These are phyloP conservation scores for Melanotus villosus DNA, from an alignment of 2,888 invertebrate species.

Conservation along the genomic window DNA sequence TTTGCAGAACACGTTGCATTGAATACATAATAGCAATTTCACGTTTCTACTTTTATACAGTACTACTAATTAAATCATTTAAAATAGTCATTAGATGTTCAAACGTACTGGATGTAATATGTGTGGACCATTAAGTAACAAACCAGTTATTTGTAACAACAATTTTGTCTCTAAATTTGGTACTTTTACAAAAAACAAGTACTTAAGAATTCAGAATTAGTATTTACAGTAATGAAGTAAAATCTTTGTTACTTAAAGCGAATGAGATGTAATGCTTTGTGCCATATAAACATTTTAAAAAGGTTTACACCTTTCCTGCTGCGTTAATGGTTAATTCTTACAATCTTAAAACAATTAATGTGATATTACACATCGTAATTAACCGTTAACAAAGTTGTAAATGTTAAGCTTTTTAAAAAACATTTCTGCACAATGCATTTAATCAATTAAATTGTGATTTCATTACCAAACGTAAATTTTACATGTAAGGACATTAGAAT, in stretches of 20 bases:
- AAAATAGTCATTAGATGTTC: slow-evolving; percentile 43
- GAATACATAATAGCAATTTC: slow-evolving; percentile 37
- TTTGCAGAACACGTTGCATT: slow-evolving; percentile 29
- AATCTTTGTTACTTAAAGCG: slow-evolving; percentile 17
- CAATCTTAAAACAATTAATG: slow-evolving; percentile 1
- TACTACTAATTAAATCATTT: slow-evolving; percentile 32
- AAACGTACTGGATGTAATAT: slow-evolving; percentile 61
- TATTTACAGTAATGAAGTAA: slow-evolving; percentile 13
- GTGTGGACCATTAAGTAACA: slow-evolving; percentile 61
- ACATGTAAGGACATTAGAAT: slow-evolving; percentile 46
- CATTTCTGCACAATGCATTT: slow-evolving; percentile 41
- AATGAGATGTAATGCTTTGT: slow-evolving; percentile 38
- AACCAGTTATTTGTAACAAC: slow-evolving; percentile 36
- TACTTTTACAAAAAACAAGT: slow-evolving; percentile 32
- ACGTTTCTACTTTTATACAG: slow-evolving; percentile 62
- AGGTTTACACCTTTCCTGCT: slow-evolving; percentile 3
- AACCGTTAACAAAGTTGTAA: slow-evolving; percentile 19
- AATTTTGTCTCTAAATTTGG: slow-evolving; percentile 27
- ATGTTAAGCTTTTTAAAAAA: slow-evolving; percentile 34
- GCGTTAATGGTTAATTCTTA: neutral
- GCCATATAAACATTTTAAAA: slow-evolving; percentile 25
- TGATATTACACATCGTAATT: slow-evolving; percentile 25
- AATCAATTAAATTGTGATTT: slow-evolving; percentile 56
- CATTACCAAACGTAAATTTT: slow-evolving; percentile 53
- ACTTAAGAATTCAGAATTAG: neutral